Percentiles rank a stretch among this genome's conserved stretches.
Conservation (phyloP, 1,140 invertebrate genomes). For the Drosophila sp. region DNA sequence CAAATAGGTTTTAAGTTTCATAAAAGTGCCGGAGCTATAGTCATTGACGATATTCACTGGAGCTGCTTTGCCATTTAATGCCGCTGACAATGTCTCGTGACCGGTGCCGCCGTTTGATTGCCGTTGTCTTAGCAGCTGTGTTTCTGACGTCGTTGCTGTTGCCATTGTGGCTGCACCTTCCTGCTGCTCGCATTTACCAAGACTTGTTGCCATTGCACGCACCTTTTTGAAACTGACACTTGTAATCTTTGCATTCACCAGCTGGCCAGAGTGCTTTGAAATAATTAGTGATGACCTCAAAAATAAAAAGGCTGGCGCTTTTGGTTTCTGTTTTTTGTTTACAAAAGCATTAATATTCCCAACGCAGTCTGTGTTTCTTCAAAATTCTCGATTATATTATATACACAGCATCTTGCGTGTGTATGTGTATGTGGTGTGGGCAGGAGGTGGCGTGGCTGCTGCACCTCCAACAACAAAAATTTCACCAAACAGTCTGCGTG, state of each 20-base stretch:
- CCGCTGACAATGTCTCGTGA: conserved; percentile 22
- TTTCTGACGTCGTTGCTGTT: conserved; percentile 19
- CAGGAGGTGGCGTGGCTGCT: conserved; percentile 31
- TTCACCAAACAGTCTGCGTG: conserved; percentile 51
- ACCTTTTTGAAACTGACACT: conserved; percentile 46
- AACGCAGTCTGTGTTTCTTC: conserved; percentile 36
- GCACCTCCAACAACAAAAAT: conserved; percentile 50
- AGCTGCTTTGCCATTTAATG: conserved; percentile 33
- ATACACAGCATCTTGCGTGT: conserved; percentile 73
- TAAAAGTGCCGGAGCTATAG: conserved; percentile 86
- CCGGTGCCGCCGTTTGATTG: conserved; percentile 50
- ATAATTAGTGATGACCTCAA: conserved; percentile 46
- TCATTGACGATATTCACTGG: conserved; percentile 16
- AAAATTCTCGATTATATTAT: conserved; percentile 72
- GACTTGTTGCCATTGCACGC: conserved; percentile 73
- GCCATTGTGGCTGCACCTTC: conserved; percentile 12
- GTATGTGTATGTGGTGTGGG: conserved; percentile 6
- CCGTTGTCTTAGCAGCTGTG: conserved; percentile 32
- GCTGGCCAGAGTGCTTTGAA: conserved; percentile 36
- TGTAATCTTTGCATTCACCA: conserved; percentile 44
- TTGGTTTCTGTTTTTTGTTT: conserved; percentile 57
- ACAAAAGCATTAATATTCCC: conserved; percentile 66
- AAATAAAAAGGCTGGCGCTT: conserved; percentile 30
- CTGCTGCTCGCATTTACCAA: conserved; percentile 32
- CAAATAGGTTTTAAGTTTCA: conserved; percentile 94